A percentile compares a stretch with the other conserved stretches of the same genome.
Conservation (phyloP, 30 jellyfish, hydroid and myxozoan genomes). For the Aurelia aurita complex sp. Pacific region DNA sequence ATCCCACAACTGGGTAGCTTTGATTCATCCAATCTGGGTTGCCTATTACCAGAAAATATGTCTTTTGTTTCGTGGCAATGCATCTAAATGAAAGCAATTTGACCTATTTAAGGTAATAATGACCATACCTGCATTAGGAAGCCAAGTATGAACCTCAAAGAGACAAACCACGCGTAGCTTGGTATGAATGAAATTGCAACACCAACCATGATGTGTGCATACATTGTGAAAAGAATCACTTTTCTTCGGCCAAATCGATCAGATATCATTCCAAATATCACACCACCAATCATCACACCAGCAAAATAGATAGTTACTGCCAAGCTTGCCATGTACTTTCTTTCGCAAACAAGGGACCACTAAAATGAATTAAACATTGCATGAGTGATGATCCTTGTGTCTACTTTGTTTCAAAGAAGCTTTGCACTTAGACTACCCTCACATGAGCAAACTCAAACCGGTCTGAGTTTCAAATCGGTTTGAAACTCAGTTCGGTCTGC, state of each 20-base stretch:
- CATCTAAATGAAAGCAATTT: too few species aligned
- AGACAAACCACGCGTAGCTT: slow-evolving; percentile 61
- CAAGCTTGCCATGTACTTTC: slow-evolving; percentile 69
- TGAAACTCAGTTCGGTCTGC: too few species aligned
- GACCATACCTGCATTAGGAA: slow-evolving; percentile 80
- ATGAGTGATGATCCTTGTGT: not conserved
- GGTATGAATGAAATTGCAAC: slow-evolving; percentile 73
- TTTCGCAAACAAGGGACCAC: slow-evolving; percentile 90
- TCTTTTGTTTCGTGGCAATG: too few species aligned
- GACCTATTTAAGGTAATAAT: too few species aligned
- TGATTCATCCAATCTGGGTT: too few species aligned
- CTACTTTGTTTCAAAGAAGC: too few species aligned
- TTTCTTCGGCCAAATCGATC: slow-evolving; percentile 89
- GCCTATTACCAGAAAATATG: too few species aligned
- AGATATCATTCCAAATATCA: slow-evolving; percentile 78
- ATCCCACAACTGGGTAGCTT: too few species aligned
- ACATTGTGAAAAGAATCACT: slow-evolving; percentile 70
- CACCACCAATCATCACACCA: slow-evolving; percentile 96
- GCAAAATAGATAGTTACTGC: slow-evolving; percentile 89
- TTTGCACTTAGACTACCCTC: too few species aligned
- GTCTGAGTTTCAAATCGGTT: too few species aligned
- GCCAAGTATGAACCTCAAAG: slow-evolving; percentile 79
- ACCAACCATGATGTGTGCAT: slow-evolving; percentile 78
- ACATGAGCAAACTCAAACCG: too few species aligned
- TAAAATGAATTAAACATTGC: not conserved